A percentile compares a stretch with the other conserved stretches of the same genome.
Conservation (phyloP, 2,113 vertebrate species). For the Rhea americana region DNA sequence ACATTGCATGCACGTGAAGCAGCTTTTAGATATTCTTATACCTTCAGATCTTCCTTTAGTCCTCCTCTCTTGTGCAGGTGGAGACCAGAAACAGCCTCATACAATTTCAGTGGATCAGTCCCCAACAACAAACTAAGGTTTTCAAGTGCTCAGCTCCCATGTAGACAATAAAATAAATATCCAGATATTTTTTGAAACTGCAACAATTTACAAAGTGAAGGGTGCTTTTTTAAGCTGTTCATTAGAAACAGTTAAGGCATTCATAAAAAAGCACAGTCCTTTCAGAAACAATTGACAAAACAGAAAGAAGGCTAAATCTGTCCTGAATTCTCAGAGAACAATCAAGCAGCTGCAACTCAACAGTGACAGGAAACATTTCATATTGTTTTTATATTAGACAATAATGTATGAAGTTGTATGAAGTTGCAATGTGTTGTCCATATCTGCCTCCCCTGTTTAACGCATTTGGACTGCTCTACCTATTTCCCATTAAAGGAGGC, state of each 20-base stretch:
- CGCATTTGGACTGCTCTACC: not conserved
- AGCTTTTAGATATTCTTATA: not conserved
- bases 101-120: fast-evolving
- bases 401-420: fast-evolving
- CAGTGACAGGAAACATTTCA: not conserved
- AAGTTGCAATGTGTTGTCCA: not conserved
- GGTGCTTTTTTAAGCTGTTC: not conserved
- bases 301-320: not conserved
- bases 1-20: too few relatives aligned
- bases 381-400: not conserved
- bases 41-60: not conserved
- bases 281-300: not conserved
- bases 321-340: not conserved
- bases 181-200: not conserved
- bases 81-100: not conserved
- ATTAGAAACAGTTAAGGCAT: not conserved
- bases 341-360: not conserved
- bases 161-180: not conserved
- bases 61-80: not conserved
- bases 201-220: not conserved
- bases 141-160: not conserved
- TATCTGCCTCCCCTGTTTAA: not conserved
- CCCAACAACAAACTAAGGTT: not conserved
- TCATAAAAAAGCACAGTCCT: not conserved
- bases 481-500: not conserved